Percentiles rank a stretch among this genome's conserved stretches.
Conservation (phyloP, 37 sponge, comb jelly and placozoan species). For the Geodia barretti region DNA sequence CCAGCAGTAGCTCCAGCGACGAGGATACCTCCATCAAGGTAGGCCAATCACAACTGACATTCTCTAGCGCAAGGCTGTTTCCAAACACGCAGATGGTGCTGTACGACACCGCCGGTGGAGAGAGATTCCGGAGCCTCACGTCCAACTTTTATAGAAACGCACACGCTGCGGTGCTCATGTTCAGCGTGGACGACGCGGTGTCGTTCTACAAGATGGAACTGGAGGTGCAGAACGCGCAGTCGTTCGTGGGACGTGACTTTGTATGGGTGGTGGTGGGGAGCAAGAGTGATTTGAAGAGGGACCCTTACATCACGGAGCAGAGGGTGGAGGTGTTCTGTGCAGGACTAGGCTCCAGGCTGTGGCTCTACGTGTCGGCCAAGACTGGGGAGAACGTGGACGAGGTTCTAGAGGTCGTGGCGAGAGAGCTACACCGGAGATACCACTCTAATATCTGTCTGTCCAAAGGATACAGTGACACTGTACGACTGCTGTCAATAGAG, state of each 20-base stretch:
- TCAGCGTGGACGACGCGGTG: conserved; percentile 50
- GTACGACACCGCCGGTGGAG: conserved; percentile 80
- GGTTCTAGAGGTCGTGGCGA: conserved; percentile 19
- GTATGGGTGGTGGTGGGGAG: conserved; percentile 63
- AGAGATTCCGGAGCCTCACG: conserved; percentile 81
- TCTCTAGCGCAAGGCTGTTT: background rate
- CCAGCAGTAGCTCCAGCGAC: no score
- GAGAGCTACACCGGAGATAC: background rate
- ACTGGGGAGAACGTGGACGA: conserved; percentile 51
- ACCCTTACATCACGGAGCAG: background rate
- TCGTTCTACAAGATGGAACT: conserved; percentile 37
- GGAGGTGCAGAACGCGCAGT: conserved; percentile 30
- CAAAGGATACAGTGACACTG: no score
- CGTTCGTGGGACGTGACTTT: conserved; percentile 30
- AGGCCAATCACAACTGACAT: background rate
- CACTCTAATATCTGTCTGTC: no score
- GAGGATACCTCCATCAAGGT: background rate
- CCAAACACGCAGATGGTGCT: conserved; percentile 27
- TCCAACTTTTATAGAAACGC: conserved; percentile 76
- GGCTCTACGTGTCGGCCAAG: conserved; percentile 38
- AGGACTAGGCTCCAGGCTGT: background rate
- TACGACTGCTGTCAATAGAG: no score
- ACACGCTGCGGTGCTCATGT: conserved; percentile 70
- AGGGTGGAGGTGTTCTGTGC: conserved; percentile 16
- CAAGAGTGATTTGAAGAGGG: conserved; percentile 44